These are phyloP conservation scores for Eutolmus rufibarbis DNA, from an alignment of 2,888 invertebrate genomes.

Conservation along the genomic window DNA sequence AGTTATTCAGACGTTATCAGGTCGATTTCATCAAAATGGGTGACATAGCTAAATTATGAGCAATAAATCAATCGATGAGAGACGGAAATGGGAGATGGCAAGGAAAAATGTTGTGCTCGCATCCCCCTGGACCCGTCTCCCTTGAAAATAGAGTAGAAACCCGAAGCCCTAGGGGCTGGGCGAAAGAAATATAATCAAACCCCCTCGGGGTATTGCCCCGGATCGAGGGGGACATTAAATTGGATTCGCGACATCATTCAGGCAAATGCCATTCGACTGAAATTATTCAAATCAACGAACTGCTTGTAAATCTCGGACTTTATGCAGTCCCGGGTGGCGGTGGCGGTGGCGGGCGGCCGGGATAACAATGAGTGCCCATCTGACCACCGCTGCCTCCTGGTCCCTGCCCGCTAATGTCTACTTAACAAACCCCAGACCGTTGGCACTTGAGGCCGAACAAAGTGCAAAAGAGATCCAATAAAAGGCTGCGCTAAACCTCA, in stretches of 20 bases:
- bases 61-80: conserved; percentile 42
- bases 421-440: neutral
- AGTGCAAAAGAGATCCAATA: conserved; percentile 27
- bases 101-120: conserved; percentile 7
- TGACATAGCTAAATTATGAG: conserved; percentile 43
- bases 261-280: neutral
- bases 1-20: conserved; percentile 42
- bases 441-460: neutral
- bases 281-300: conserved; percentile 42
- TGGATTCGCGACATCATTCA: conserved; percentile 36
- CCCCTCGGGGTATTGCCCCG: neutral
- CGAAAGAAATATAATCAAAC: neutral
- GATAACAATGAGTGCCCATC: conserved; percentile 2
- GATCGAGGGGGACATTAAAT: conserved; percentile 26
- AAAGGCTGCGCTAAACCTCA: conserved; percentile 4
- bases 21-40: conserved; percentile 43
- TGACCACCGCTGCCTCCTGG: neutral
- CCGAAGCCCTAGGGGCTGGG: neutral
- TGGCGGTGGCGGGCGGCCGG: neutral
- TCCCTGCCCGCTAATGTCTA: neutral
- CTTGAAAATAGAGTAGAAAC: neutral
- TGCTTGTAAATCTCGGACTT: conserved; percentile 33
- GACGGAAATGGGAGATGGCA: conserved; percentile 34
- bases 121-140: neutral
- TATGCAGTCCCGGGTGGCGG: neutral